Percentiles rank a stretch among this genome's conserved stretches.
Conservation (phyloP, 2,888 invertebrate genomes). For the Acronicta psi region DNA sequence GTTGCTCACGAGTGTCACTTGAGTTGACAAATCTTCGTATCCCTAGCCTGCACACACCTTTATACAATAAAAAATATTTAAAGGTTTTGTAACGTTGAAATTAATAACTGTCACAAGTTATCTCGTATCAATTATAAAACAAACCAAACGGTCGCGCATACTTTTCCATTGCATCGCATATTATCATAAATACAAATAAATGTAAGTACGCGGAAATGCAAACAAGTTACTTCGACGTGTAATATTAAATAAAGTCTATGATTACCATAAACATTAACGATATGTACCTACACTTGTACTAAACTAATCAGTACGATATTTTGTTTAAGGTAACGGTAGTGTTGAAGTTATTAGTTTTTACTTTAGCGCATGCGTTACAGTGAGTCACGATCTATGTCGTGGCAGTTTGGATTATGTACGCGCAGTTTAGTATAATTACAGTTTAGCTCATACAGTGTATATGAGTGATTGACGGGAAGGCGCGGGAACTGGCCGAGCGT, state of each 20-base stretch:
- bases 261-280: neutral
- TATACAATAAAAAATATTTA: no score
- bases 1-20: no score
- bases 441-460: constrained; percentile 1
- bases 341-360: neutral
- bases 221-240: neutral
- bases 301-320: neutral
- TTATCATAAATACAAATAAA: no score
- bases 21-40: no score
- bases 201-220: no score
- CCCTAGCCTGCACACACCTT: no score
- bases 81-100: no score
- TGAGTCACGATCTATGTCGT: neutral
- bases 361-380: neutral
- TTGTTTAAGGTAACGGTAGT: neutral
- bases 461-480: neutral
- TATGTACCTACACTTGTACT: neutral
- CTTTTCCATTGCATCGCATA: no score
- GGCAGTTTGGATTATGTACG: no score
- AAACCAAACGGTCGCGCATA: no score
- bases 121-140: no score
- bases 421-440: constrained; percentile 14
- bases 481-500: neutral
- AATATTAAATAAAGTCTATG: neutral
- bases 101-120: no score